These are phyloP conservation scores for Psephotus haematonotus DNA, from an alignment of 2,113 vertebrate genomes.

Conservation along the genomic window DNA sequence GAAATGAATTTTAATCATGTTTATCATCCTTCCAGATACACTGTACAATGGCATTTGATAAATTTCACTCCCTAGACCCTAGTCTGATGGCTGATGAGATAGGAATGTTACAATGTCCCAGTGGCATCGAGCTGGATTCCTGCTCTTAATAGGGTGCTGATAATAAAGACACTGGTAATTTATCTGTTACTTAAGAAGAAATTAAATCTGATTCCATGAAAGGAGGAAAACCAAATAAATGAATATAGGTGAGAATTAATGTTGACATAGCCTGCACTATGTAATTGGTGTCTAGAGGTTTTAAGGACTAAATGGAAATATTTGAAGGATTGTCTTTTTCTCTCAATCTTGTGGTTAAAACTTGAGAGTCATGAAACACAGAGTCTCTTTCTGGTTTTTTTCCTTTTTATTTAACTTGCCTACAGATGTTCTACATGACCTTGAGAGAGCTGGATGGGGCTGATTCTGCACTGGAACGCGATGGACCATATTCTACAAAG, in stretches of 20 bases:
- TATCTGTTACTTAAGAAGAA: constrained; percentile 62
- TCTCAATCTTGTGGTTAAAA: neutral
- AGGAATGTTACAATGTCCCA: constrained; percentile 55
- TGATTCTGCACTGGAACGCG: neutral
- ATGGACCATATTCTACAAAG: neutral
- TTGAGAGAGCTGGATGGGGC: neutral
- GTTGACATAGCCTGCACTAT: neutral
- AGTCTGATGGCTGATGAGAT: constrained; percentile 57
- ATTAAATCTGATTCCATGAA: constrained; percentile 54
- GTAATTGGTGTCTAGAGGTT: neutral
- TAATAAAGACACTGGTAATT: constrained; percentile 61
- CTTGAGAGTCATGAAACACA: neutral
- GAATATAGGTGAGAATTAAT: constrained; percentile 21
- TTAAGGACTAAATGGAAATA: neutral
- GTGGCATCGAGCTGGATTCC: constrained; percentile 47
- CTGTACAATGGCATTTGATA: constrained; percentile 58
- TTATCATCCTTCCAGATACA: constrained; percentile 62
- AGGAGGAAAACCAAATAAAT: constrained; percentile 29
- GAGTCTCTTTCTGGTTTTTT: neutral
- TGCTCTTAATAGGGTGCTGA: constrained; percentile 63
- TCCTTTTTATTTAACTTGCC: neutral
- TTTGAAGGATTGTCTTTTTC: neutral
- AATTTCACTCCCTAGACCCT: constrained; percentile 63
- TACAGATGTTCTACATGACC: neutral
- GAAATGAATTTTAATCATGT: constrained; percentile 68